Percentiles rank a stretch among this genome's conserved stretches.
Evolutionary conservation across 2,888 invertebrate species (phyloP).

Genomic region (Macrophya annulata): DNA sequence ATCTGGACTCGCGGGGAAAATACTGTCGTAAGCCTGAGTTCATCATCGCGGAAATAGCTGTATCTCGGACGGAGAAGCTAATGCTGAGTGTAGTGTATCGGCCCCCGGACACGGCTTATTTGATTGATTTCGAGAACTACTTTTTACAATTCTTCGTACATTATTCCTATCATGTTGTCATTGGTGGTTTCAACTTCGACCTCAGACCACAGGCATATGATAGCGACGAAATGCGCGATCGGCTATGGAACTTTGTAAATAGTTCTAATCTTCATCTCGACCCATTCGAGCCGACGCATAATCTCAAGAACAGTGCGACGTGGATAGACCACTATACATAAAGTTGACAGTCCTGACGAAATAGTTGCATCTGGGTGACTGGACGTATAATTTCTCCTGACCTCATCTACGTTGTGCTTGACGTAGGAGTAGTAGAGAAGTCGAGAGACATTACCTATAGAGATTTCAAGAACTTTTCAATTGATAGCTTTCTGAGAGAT

Average conservation of each 20-base stretch:
- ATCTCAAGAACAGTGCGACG: background rate
- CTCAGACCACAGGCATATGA: background rate
- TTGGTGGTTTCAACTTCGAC: background rate
- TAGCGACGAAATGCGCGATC: slow-evolving; percentile 13
- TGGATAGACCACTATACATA: slow-evolving; percentile 14
- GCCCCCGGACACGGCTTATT: background rate
- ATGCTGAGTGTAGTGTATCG: slow-evolving; percentile 5
- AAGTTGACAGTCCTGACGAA: background rate
- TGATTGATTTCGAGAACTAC: background rate
- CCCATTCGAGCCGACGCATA: background rate
- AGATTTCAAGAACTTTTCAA: slow-evolving; percentile 20
- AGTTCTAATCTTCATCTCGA: slow-evolving; percentile 4
- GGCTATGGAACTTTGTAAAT: background rate
- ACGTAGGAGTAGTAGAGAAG: background rate
- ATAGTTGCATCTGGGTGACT: background rate
- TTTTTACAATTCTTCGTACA: background rate
- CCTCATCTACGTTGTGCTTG: background rate
- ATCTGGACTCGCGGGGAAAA: background rate
- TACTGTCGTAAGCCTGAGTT: background rate
- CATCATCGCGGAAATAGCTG: slow-evolving; percentile 3
- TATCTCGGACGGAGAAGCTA: background rate
- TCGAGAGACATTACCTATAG: background rate
- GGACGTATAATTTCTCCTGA: slow-evolving; percentile 18
- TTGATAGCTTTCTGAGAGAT: background rate
- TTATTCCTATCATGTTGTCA: background rate